Conservation (phyloP, 2,888 invertebrate species). For the Dusona sp. region DNA sequence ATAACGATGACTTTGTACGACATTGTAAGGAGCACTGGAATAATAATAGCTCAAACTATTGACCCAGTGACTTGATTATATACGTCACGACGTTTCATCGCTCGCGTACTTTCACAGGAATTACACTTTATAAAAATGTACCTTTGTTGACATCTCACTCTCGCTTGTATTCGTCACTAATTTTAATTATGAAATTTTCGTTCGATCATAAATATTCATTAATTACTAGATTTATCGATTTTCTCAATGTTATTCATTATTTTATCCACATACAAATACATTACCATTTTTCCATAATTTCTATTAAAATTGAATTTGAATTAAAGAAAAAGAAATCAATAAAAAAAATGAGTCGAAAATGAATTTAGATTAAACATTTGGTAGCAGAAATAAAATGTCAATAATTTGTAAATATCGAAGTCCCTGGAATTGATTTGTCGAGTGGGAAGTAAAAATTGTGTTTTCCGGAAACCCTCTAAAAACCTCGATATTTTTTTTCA, state of each 20-base stretch:
- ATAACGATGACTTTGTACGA: constrained; percentile 66
- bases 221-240: neutral
- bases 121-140: too few species aligned
- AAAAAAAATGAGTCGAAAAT: too few species aligned
- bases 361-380: too few species aligned
- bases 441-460: too few species aligned
- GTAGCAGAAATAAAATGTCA: too few species aligned
- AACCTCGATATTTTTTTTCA: neutral
- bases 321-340: too few species aligned
- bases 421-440: too few species aligned
- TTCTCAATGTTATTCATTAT: neutral
- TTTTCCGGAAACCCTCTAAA: too few species aligned
- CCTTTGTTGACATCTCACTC: neutral
- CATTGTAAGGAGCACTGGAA: constrained; percentile 49
- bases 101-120: neutral
- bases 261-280: neutral
- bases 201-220: neutral
- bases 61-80: constrained; percentile 61
- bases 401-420: too few species aligned
- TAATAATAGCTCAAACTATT: constrained; percentile 49
- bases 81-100: constrained; percentile 24
- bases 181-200: neutral
- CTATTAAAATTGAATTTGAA: too few species aligned
- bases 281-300: neutral
- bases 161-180: neutral